Conservation (phyloP, 2,797 vertebrate genomes). For the Tokudaia muenninki region DNA sequence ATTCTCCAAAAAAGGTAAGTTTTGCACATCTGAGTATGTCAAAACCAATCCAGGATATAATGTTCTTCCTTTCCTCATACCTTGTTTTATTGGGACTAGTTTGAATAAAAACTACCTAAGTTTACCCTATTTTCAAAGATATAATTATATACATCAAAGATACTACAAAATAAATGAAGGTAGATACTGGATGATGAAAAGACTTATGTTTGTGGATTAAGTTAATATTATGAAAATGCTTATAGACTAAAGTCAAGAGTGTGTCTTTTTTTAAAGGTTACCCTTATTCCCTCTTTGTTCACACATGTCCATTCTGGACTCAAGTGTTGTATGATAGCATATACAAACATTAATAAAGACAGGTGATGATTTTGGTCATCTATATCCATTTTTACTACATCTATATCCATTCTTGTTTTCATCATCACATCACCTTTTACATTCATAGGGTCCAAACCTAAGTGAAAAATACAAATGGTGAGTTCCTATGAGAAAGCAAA, state of each 20-base stretch:
- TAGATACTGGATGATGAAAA: background rate
- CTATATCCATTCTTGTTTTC: conserved; percentile 35
- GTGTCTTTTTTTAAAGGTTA: background rate
- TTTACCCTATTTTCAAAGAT: background rate
- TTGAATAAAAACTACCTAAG: background rate
- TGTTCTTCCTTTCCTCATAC: background rate
- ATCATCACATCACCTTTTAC: conserved; percentile 59
- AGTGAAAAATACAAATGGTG: conserved; percentile 47
- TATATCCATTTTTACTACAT: background rate
- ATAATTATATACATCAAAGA: background rate
- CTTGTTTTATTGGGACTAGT: background rate
- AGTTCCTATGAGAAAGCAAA: conserved; percentile 49
- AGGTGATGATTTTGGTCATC: background rate
- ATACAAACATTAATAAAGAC: background rate
- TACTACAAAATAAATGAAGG: background rate
- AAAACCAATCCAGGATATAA: background rate
- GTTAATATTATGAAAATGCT: background rate
- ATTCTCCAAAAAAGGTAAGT: background rate
- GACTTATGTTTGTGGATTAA: background rate
- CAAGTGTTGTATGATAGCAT: background rate
- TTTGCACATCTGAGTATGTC: background rate
- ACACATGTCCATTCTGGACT: background rate
- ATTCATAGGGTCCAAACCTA: background rate
- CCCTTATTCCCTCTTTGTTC: background rate
- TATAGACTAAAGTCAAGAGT: background rate